Base-by-base conservation (phyloP, 2,888 invertebrate species). In the Orthosia gothica region DNA sequence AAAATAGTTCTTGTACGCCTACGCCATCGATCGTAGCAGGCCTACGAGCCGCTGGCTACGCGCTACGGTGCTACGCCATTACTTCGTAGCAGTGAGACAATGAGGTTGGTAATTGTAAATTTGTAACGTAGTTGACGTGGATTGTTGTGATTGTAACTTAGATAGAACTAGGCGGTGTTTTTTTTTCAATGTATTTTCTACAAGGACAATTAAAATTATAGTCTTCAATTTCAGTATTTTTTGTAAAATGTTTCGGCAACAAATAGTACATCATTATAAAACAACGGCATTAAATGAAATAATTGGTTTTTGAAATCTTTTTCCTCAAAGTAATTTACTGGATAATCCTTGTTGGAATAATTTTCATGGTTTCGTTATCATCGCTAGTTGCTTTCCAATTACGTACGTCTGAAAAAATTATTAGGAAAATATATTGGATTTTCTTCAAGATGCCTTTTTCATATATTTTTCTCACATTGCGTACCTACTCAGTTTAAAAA, bases 31-130 rank as follows among this genome's bases (percentile, higher is more conserved):
- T 76, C 76, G 85, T 82, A 82, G 82, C 84, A 73, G 50, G 80
- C 79, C 87, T 87, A 89, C 87, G 83, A 58, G 83, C 80, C 80
- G 74, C 73, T 62, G 26, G 74, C 79, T 83, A 70, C 81, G 84
- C 13, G 81, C 85, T 82, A 84, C 84, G 78, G 49, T 23, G 83
- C 83, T 82, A 82, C 89, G 89, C 72, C 81, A 88, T 89, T 88
- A 89, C 84, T 88, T 87, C 78, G 78, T 75, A 81, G 79, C 79
- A 64, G 63, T 74, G 63, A 74, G 78, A 77, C 82, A 80, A 87
- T 73, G 77, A 80, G 62, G 65, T 74, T 76, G 64, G 59, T 74
- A 68, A 76, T 69, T 68, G 32, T 78, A 57, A 72, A 26, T 9
- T 74, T 23, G 18, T 70, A 52, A 32, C 45, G 3, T 16, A 61